These are phyloP conservation scores for Eupithecia vulgata DNA, from an alignment of 2,888 invertebrate genomes.

Conservation along the genomic window DNA sequence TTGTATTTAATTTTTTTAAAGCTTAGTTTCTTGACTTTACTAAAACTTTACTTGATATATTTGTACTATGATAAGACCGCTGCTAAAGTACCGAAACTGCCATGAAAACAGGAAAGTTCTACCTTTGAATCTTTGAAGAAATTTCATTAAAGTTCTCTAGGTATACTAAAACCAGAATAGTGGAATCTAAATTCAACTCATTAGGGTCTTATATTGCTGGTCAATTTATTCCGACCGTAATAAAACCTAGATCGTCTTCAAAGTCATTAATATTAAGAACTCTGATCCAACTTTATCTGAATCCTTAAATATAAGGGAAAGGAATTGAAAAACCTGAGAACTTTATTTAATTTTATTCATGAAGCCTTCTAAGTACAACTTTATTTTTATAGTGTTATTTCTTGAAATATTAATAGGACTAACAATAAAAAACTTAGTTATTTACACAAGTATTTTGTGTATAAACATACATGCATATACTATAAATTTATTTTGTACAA, in stretches of 20 bases:
- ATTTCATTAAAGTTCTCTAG: slow-evolving; percentile 30
- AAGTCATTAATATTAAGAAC: slow-evolving; percentile 23
- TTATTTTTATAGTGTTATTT: neutral
- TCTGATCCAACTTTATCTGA: slow-evolving; percentile 20
- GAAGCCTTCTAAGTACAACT: neutral
- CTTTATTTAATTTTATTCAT: slow-evolving; percentile 20
- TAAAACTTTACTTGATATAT: too few relatives aligned
- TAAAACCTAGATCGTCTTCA: slow-evolving; percentile 21
- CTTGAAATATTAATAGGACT: neutral
- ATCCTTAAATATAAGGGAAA: slow-evolving; percentile 7
- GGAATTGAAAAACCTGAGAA: slow-evolving; percentile 21
- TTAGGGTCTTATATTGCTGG: slow-evolving; percentile 18
- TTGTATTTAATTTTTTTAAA: neutral
- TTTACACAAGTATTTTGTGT: neutral
- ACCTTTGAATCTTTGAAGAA: slow-evolving; percentile 10
- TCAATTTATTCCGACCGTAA: slow-evolving; percentile 36
- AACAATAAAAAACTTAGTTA: neutral
- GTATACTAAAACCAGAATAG: slow-evolving; percentile 16
- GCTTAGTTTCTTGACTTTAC: neutral
- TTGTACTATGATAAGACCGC: neutral
- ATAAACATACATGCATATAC: neutral
- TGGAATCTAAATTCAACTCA: slow-evolving; percentile 28
- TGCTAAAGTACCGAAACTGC: neutral
- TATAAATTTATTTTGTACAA: neutral
- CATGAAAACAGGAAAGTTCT: neutral